Conservation (phyloP, 2,113 vertebrate species). For the Toxotes chatareus region DNA sequence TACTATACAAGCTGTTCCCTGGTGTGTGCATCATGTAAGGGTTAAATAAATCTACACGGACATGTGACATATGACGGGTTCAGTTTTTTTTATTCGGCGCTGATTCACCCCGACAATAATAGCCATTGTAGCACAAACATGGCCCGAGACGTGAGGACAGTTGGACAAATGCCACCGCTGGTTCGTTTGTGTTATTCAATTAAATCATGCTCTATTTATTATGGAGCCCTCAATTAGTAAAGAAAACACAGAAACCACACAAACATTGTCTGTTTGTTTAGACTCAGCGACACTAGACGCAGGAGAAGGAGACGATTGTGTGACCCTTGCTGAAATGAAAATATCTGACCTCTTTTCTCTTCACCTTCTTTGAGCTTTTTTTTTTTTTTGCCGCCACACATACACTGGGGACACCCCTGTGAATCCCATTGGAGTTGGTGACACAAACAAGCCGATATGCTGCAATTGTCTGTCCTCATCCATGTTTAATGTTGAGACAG, state of each 20-base stretch:
- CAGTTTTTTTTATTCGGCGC: conserved; percentile 27
- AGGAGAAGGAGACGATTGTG: conserved; percentile 6
- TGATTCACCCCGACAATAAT: conserved; percentile 54
- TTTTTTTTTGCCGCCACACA: background rate
- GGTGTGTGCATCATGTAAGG: conserved; percentile 8
- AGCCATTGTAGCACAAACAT: conserved; percentile 30
- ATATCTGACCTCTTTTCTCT: conserved; percentile 9
- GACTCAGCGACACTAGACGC: background rate
- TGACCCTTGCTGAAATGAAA: conserved; percentile 15
- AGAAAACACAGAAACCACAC: conserved; percentile 29
- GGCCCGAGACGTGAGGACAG: conserved; percentile 1
- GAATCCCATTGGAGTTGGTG: conserved; percentile 18
- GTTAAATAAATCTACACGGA: conserved; percentile 69
- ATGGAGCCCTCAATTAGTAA: conserved; percentile 37
- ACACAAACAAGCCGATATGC: conserved; percentile 45
- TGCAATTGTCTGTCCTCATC: conserved; percentile 57
- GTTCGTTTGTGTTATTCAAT: conserved; percentile 48
- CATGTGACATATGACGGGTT: conserved; percentile 59
- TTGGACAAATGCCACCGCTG: conserved; percentile 37
- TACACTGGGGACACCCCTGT: background rate
- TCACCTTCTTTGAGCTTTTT: background rate
- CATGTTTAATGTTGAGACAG: conserved; percentile 53
- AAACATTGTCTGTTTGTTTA: conserved; percentile 29
- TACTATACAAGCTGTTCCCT: conserved; percentile 34
- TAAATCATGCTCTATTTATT: conserved; percentile 63